Base-by-base conservation (phyloP, 2,797 vertebrate species). In the Hydrocynus forskahlii region DNA sequence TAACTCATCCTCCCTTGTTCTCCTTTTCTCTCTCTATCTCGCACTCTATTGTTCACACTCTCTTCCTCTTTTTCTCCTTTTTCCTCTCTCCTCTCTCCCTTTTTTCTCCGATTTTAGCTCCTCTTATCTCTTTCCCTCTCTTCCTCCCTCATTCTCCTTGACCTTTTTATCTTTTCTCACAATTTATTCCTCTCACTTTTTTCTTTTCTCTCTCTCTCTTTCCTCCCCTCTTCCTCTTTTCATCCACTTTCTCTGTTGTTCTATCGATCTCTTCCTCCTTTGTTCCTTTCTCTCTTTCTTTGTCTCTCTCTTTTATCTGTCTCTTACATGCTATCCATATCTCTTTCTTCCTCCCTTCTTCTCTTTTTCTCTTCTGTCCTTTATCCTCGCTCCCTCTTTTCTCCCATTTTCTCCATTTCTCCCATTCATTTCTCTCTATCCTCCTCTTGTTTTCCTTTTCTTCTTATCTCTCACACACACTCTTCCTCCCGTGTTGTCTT, bases 401-500 rank as follows among this genome's bases (percentile, higher is more conserved):
- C 16, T 29, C 45, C 45, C 77, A 59, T 54, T 75, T 38, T 67
- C 71, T 60, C 90, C 16, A 2, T 7, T 4, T 23, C 89, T 59
- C 48, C 48, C 63, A 70, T 63, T 13, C 23, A 73, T 25, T 19
- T 2, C 2, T 7, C 48, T 45, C 52, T 40, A 50, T 63, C 43
- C 29, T 23, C 48, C 57, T 45, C 17, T 43, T 21, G 23, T 40
- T 25, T 66, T 85, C 57, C 17, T 13, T 1, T 86, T 83, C n/a
- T n/a, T n/a, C n/a, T n/a, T n/a, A n/a, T 60, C 45, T 5, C 19
- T 60, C 38, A 29, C 64, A 6, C 78, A 80, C 79, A 40, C 76
- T 88, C 80, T 91, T 89, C 89, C 85, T 86, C 88, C 87, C 88
- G 89, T 48, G 0, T 60, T 52, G 35, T 7, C 23, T 89, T 88